Evolutionary conservation across 1,140 invertebrate genomes (phyloP).

Genomic region (Drosophila kepulauana): DNA sequence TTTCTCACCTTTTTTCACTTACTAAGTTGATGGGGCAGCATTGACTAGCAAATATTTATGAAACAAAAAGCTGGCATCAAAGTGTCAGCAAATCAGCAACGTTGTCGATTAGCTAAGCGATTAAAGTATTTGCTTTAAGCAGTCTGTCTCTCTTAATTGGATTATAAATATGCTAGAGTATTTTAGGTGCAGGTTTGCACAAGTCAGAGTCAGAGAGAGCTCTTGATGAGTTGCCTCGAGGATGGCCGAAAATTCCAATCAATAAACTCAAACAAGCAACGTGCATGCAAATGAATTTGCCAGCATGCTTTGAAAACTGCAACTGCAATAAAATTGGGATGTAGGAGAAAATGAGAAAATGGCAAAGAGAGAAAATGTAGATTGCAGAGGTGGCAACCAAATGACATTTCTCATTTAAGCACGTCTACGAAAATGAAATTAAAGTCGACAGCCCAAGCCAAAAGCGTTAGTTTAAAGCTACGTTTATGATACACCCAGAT

Average conservation of each 20-base stretch:
- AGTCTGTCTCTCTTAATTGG: neutral
- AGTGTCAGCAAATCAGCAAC: slow-evolving; percentile 39
- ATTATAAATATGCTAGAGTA: slow-evolving; percentile 12
- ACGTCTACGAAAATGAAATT: slow-evolving; percentile 7
- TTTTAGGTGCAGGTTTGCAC: neutral
- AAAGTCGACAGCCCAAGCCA: neutral
- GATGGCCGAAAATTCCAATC: slow-evolving; percentile 39
- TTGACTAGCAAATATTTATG: slow-evolving; percentile 65
- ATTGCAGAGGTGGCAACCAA: neutral
- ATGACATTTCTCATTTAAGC: neutral
- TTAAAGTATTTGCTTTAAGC: neutral
- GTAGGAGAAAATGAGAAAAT: neutral
- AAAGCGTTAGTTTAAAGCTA: neutral
- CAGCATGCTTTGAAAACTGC: slow-evolving; percentile 22
- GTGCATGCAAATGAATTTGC: slow-evolving; percentile 56
- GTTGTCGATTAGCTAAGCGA: slow-evolving; percentile 4
- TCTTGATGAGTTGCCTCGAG: slow-evolving; percentile 2
- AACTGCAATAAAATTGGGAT: slow-evolving; percentile 18
- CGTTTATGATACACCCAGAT: neutral
- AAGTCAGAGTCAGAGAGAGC: too few relatives aligned
- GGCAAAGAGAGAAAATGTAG: neutral
- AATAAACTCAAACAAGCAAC: slow-evolving; percentile 49
- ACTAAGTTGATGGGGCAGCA: slow-evolving; percentile 2
- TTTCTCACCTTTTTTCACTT: neutral
- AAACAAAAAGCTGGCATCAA: slow-evolving; percentile 43